A percentile compares a stretch with the other conserved stretches of the same genome.
These are phyloP conservation scores for Calephelis virginiensis DNA, from an alignment of 1,140 invertebrate species.

Conservation along the genomic window DNA sequence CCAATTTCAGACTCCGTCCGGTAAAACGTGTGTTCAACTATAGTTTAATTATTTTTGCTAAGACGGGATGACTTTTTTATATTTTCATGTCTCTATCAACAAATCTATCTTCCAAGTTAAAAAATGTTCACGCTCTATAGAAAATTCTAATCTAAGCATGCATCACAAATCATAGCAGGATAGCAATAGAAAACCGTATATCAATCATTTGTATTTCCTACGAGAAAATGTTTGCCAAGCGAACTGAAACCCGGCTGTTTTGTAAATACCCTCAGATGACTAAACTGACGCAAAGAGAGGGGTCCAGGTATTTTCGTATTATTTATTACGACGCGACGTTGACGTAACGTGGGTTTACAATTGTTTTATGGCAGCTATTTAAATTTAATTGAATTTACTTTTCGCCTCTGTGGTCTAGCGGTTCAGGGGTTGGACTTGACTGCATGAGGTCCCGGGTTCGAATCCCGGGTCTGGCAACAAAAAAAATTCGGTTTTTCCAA, in stretches of 20 bases:
- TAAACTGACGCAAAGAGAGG: background rate
- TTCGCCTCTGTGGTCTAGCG: no score
- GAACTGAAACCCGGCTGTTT: slow-evolving; percentile 37
- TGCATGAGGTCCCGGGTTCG: no score
- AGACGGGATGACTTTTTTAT: no score
- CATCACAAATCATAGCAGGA: slow-evolving; percentile 61
- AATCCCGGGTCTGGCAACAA: no score
- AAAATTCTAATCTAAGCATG: slow-evolving; percentile 26
- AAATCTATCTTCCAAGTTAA: no score
- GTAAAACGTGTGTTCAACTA: no score
- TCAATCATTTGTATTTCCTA: slow-evolving; percentile 47
- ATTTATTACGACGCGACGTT: slow-evolving; percentile 20
- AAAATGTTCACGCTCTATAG: background rate
- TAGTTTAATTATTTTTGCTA: no score
- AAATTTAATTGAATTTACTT: background rate
- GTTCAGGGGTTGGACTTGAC: no score
- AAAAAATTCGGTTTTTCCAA: no score
- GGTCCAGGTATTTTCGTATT: slow-evolving; percentile 10
- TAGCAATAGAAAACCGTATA: slow-evolving; percentile 51
- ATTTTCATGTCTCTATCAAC: no score
- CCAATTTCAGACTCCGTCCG: no score
- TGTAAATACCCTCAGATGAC: slow-evolving; percentile 30
- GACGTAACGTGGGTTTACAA: background rate
- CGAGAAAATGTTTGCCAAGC: slow-evolving; percentile 49
- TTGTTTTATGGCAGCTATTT: slow-evolving; percentile 1